A percentile compares a stretch with the other conserved stretches of the same genome.
Evolutionary conservation across 2,888 invertebrate species (phyloP).

Genomic region (Pocota personata): DNA sequence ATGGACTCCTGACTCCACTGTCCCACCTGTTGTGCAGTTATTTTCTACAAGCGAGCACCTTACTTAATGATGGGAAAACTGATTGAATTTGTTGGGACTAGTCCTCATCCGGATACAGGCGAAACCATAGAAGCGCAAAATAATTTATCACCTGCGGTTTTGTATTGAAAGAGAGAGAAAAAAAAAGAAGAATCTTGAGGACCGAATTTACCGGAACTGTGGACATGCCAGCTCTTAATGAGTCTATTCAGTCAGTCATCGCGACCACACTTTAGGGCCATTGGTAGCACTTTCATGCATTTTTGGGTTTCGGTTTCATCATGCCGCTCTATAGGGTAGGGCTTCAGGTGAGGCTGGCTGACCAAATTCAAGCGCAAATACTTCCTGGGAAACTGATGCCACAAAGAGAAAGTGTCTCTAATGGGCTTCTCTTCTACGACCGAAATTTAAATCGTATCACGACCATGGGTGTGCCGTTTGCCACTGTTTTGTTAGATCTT

Average conservation of each 20-base stretch:
- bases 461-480: slow-evolving; percentile 65
- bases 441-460: slow-evolving; percentile 46
- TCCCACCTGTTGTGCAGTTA: slow-evolving; percentile 40
- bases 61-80: slow-evolving; percentile 71
- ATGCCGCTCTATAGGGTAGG: slow-evolving; percentile 26
- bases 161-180: slow-evolving; percentile 9
- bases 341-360: slow-evolving; percentile 35
- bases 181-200: background rate
- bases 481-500: slow-evolving; percentile 7
- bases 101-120: slow-evolving; percentile 29
- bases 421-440: background rate
- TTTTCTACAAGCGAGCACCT: slow-evolving; percentile 13
- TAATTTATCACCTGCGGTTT: slow-evolving; percentile 67
- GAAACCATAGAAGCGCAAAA: slow-evolving; percentile 54
- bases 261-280: slow-evolving; percentile 34
- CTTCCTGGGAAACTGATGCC: slow-evolving; percentile 50
- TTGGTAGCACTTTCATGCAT: slow-evolving; percentile 23
- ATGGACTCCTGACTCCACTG: slow-evolving; percentile 41
- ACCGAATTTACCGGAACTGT: slow-evolving; percentile 41
- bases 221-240: slow-evolving; percentile 61
- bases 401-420: slow-evolving; percentile 66
- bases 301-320: slow-evolving; percentile 16
- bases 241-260: slow-evolving; percentile 65
- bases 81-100: slow-evolving; percentile 68
- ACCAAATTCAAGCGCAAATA: slow-evolving; percentile 36